Conservation (phyloP, 2,797 vertebrate genomes). For the Leptoclinus maculatus region DNA sequence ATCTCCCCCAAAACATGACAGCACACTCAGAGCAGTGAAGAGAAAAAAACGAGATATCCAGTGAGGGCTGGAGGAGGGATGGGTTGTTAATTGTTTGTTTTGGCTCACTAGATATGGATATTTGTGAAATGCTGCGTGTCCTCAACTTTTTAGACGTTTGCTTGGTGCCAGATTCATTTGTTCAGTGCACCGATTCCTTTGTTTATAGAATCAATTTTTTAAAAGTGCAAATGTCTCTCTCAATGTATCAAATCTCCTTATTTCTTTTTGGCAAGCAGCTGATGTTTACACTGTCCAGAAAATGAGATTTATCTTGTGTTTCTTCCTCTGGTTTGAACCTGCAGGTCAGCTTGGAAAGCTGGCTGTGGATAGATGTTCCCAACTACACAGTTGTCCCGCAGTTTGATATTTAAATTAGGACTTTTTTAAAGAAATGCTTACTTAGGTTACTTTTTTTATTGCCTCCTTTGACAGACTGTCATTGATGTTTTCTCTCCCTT, state of each 20-base stretch:
- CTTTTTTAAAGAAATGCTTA: background rate
- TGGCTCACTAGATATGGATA: conserved; percentile 62
- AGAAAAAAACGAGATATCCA: conserved; percentile 6
- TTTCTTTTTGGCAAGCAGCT: conserved; percentile 36
- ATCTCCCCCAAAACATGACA: conserved; percentile 69
- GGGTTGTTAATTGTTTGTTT: conserved; percentile 62
- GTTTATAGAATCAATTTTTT: conserved; percentile 57
- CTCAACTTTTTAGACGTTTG: conserved; percentile 38
- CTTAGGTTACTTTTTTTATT: background rate
- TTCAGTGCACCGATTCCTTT: conserved; percentile 50
- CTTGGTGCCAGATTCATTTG: conserved; percentile 51
- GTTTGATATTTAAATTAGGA: conserved; percentile 14
- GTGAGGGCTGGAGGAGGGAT: conserved; percentile 47
- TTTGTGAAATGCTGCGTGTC: conserved; percentile 56
- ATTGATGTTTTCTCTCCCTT: background rate
- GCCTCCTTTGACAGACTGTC: background rate
- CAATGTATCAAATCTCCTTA: conserved; percentile 44
- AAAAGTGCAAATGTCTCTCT: conserved; percentile 45
- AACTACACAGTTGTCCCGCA: background rate
- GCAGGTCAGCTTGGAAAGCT: conserved; percentile 3
- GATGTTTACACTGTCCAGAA: conserved; percentile 42
- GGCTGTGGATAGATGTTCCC: conserved; percentile 4
- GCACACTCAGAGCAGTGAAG: conserved; percentile 44
- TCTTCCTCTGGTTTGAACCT: conserved; percentile 24
- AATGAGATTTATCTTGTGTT: conserved; percentile 44